phyloP scores from a whole-genome alignment of 1,140 invertebrate species.

The Pantala flavescens region DNA sequence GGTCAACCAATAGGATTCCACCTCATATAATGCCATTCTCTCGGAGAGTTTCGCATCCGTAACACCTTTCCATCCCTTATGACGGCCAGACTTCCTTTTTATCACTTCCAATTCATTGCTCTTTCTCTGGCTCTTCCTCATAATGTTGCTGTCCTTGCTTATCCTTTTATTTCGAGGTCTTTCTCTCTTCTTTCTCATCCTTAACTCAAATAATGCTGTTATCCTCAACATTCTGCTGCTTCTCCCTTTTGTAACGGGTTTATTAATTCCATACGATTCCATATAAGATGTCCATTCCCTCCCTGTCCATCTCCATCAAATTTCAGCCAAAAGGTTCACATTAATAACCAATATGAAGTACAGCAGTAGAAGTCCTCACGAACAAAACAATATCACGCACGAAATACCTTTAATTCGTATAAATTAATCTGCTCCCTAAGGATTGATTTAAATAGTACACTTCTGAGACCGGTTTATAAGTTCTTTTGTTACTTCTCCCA shows the following conservation, averaged over 20 bases:
- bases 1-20: conserved; percentile 1
- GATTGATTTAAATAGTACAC: too few relatives aligned
- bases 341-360: too few relatives aligned
- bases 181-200: neutral
- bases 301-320: neutral
- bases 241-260: neutral
- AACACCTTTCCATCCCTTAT: neutral
- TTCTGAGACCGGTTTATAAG: too few relatives aligned
- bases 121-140: neutral
- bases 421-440: too few relatives aligned
- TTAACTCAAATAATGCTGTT: neutral
- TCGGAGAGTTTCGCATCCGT: neutral
- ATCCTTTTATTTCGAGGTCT: neutral
- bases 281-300: neutral
- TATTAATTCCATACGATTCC: conserved; percentile 1
- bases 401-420: too few relatives aligned
- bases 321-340: neutral
- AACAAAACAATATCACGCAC: too few relatives aligned
- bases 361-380: too few relatives aligned
- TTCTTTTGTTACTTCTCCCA: too few relatives aligned
- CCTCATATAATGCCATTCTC: neutral
- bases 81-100: neutral
- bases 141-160: neutral
- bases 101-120: neutral
- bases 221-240: neutral